phyloP scores from a whole-genome alignment of 2,888 invertebrate species.

The Philhelius pedissequus region DNA sequence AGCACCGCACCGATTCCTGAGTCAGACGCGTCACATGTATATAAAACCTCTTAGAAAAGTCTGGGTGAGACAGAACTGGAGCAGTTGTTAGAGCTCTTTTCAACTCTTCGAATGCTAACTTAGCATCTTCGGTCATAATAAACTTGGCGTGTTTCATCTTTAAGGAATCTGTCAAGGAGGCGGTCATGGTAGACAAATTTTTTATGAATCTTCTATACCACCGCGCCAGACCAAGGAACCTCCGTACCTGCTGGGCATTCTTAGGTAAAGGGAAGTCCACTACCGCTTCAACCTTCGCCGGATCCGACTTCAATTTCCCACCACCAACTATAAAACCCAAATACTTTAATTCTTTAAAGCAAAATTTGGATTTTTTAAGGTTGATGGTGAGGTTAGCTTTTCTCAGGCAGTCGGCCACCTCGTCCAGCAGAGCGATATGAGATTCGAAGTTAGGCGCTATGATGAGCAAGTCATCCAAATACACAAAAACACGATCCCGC shows the following conservation, averaged over 20 bases:
- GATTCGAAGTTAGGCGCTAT: neutral
- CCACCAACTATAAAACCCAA: no score
- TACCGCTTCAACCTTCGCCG: slow-evolving; percentile 39
- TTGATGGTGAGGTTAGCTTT: slow-evolving; percentile 20
- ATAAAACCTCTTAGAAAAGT: slow-evolving; percentile 38
- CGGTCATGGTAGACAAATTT: slow-evolving; percentile 31
- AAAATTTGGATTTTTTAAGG: no score
- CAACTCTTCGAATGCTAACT: slow-evolving; percentile 15
- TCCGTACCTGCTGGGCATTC: slow-evolving; percentile 14
- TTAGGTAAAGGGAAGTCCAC: neutral
- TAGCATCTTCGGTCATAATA: neutral
- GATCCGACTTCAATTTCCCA: slow-evolving; percentile 32
- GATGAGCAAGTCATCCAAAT: neutral
- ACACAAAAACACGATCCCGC: slow-evolving; percentile 26
- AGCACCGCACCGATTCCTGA: neutral
- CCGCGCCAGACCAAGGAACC: slow-evolving; percentile 45
- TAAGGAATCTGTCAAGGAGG: slow-evolving; percentile 34
- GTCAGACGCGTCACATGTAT: slow-evolving; percentile 15
- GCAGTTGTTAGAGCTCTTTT: neutral
- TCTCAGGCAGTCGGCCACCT: slow-evolving; percentile 32
- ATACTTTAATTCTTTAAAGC: no score
- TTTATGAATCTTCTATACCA: slow-evolving; percentile 52
- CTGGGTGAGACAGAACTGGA: slow-evolving; percentile 49
- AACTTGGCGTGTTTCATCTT: slow-evolving; percentile 27
- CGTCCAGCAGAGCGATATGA: slow-evolving; percentile 17